phyloP scores from a whole-genome alignment of 2,888 invertebrate genomes.

The Alsophila aescularia region DNA sequence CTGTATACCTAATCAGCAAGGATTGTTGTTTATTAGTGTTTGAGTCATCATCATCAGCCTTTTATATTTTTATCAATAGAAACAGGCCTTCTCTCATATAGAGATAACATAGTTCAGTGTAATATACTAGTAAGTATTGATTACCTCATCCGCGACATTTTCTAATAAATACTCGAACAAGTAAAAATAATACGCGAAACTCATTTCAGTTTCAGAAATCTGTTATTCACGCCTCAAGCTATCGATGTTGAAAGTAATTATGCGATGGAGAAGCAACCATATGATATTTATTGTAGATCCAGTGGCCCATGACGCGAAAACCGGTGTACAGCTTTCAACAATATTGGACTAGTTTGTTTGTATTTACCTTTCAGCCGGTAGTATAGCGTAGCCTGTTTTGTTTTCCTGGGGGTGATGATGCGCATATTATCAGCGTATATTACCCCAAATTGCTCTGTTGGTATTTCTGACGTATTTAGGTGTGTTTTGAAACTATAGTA shows the following conservation, averaged over 20 bases:
- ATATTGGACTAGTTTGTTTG: conserved; percentile 71
- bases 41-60: too few relatives aligned
- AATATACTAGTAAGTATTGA: too few relatives aligned
- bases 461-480: not conserved
- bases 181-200: conserved; percentile 33
- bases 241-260: conserved; percentile 47
- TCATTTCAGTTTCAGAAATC: conserved; percentile 35
- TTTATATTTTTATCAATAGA: too few relatives aligned
- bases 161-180: too few relatives aligned
- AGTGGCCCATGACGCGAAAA: conserved; percentile 58
- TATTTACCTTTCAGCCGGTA: conserved; percentile 62
- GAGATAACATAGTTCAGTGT: too few relatives aligned
- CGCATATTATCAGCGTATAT: conserved; percentile 39
- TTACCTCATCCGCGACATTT: too few relatives aligned
- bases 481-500: too few relatives aligned
- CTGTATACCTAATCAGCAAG: too few relatives aligned
- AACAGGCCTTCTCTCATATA: too few relatives aligned
- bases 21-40: too few relatives aligned
- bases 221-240: conserved; percentile 41
- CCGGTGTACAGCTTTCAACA: conserved; percentile 57
- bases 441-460: conserved; percentile 15
- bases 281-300: conserved; percentile 63
- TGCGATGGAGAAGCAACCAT: conserved; percentile 36
- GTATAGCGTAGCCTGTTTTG: conserved; percentile 46
- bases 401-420: conserved; percentile 40